These are phyloP conservation scores for Zosterops hypoxanthus DNA, from an alignment of 2,113 vertebrate genomes.

Conservation along the genomic window DNA sequence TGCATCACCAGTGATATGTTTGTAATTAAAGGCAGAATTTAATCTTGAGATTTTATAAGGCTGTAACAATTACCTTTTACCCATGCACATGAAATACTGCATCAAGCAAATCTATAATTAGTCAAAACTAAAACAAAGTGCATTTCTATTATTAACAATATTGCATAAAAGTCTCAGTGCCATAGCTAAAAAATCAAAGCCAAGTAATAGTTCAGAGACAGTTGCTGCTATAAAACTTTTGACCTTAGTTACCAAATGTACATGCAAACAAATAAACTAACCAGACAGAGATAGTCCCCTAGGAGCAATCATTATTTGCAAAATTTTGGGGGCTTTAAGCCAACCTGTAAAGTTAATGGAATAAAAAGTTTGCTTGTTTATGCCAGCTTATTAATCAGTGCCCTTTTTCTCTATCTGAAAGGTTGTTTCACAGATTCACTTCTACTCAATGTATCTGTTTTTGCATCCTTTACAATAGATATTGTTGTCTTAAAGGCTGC, in stretches of 20 bases:
- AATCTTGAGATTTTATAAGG: neutral
- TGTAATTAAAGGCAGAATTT: neutral
- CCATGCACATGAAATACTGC: slow-evolving; percentile 25
- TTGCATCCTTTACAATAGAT: slow-evolving; percentile 10
- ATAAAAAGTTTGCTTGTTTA: neutral
- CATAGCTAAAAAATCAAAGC: slow-evolving; percentile 47
- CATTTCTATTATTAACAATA: slow-evolving; percentile 62
- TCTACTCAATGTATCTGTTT: neutral
- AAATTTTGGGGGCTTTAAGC: slow-evolving; percentile 53
- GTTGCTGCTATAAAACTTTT: slow-evolving; percentile 61
- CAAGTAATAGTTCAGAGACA: slow-evolving; percentile 59
- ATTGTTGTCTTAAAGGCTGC: neutral
- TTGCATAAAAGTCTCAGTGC: slow-evolving; percentile 56
- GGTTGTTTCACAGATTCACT: neutral
- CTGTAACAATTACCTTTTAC: slow-evolving; percentile 33
- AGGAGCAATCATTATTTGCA: slow-evolving; percentile 54
- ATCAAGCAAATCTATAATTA: slow-evolving; percentile 51
- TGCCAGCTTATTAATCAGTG: slow-evolving; percentile 37
- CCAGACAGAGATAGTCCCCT: slow-evolving; percentile 43
- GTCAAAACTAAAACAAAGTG: slow-evolving; percentile 65
- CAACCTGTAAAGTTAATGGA: slow-evolving; percentile 36
- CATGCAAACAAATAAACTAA: slow-evolving; percentile 64
- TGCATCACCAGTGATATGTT: neutral
- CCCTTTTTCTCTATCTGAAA: slow-evolving; percentile 23
- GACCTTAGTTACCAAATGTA: slow-evolving; percentile 67